Conservation (phyloP, 2,888 invertebrate species). For the Dryomyza anilis region DNA sequence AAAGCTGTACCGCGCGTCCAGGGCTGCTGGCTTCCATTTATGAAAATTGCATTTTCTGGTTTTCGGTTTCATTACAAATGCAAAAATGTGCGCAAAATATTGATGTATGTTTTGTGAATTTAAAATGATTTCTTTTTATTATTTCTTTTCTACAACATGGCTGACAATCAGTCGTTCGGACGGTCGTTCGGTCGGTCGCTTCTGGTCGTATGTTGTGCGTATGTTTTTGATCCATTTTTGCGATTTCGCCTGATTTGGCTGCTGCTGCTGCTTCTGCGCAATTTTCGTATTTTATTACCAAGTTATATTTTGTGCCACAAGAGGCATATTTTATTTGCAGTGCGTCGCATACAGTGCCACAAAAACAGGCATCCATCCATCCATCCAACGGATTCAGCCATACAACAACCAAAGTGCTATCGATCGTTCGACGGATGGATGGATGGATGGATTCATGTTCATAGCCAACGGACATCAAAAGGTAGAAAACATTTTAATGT, state of each 20-base stretch:
- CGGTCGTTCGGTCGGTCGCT: no score
- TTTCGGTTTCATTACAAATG: conserved; percentile 59
- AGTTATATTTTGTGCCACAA: no score
- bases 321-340: neutral
- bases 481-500: conserved; percentile 12
- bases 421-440: no score
- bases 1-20: neutral
- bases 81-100: conserved; percentile 45
- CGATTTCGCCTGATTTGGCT: conserved; percentile 17
- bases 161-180: no score
- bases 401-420: no score
- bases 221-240: neutral
- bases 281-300: conserved; percentile 17
- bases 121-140: neutral
- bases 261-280: conserved; percentile 26
- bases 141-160: neutral
- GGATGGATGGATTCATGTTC: conserved; percentile 18
- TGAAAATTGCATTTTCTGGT: conserved; percentile 54
- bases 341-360: neutral
- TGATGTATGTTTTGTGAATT: neutral
- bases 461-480: conserved; percentile 21
- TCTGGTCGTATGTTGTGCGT: conserved; percentile 2
- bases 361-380: neutral
- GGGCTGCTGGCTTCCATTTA: conserved; percentile 27
- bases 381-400: neutral